phyloP scores from a whole-genome alignment of 2,888 invertebrate genomes.

The Pomacea canaliculata region DNA sequence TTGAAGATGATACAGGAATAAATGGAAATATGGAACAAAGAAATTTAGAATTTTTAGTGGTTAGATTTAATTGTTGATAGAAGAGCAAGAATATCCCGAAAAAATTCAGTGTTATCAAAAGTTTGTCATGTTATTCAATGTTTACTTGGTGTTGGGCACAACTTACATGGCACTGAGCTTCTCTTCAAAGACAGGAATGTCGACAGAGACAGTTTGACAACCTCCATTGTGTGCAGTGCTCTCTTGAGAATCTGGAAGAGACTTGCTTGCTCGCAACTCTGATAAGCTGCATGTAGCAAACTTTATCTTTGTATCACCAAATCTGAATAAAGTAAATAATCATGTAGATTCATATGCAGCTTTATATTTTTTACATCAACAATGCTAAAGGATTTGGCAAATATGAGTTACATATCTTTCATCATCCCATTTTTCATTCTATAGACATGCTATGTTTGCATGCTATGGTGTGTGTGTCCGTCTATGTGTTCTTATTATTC shows the following conservation, averaged over 20 bases:
- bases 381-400: background rate
- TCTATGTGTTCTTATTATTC: too few relatives aligned
- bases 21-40: too few relatives aligned
- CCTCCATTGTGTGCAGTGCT: constrained; percentile 23
- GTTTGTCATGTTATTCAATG: too few relatives aligned
- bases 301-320: constrained; percentile 48
- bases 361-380: background rate
- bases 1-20: too few relatives aligned
- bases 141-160: too few relatives aligned
- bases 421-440: too few relatives aligned
- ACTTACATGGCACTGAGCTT: constrained; percentile 34
- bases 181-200: constrained; percentile 37
- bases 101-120: too few relatives aligned
- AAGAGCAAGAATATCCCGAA: too few relatives aligned
- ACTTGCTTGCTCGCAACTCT: constrained; percentile 30
- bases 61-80: too few relatives aligned
- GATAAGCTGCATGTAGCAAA: constrained; percentile 49
- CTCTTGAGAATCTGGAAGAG: constrained; percentile 27
- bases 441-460: too few relatives aligned
- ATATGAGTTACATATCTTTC: background rate
- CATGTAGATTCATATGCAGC: background rate
- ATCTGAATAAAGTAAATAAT: constrained; percentile 33
- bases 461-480: too few relatives aligned
- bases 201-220: constrained; percentile 29
- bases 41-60: too few relatives aligned